phyloP scores from a whole-genome alignment of 2,797 vertebrate species.

The Propithecus deckenii region DNA sequence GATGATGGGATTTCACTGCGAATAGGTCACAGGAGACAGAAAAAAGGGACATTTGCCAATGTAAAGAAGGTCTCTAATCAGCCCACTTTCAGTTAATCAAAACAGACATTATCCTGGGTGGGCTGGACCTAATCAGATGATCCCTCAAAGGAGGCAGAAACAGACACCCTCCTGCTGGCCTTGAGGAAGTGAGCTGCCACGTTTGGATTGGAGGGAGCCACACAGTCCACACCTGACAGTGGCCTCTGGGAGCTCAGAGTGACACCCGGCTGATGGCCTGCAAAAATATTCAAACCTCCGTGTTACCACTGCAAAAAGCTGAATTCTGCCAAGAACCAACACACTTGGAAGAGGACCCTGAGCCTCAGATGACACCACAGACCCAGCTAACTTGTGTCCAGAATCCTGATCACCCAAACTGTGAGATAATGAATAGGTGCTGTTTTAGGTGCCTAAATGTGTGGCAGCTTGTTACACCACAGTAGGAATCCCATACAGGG shows the following conservation, averaged over 20 bases:
- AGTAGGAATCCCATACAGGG: no score
- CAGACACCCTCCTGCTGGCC: fast-evolving
- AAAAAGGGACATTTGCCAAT: background rate
- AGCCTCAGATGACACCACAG: background rate
- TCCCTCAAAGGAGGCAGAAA: background rate
- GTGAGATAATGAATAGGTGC: background rate
- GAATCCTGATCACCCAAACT: no score
- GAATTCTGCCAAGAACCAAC: background rate
- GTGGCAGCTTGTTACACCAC: background rate
- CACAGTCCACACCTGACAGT: background rate
- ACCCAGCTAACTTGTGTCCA: background rate
- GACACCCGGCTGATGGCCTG: background rate
- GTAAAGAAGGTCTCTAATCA: background rate
- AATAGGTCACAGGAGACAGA: background rate
- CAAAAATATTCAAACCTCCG: background rate
- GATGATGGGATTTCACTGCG: background rate
- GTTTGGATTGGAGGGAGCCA: background rate
- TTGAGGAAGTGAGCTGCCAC: background rate
- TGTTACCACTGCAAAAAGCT: background rate
- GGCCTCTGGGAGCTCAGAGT: background rate
- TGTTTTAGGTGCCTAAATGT: background rate
- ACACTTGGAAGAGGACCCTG: background rate
- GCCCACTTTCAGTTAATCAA: background rate
- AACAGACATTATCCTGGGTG: background rate
- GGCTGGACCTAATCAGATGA: background rate